Conservation (phyloP, 2,113 vertebrate species). For the Lampris megalopsis region DNA sequence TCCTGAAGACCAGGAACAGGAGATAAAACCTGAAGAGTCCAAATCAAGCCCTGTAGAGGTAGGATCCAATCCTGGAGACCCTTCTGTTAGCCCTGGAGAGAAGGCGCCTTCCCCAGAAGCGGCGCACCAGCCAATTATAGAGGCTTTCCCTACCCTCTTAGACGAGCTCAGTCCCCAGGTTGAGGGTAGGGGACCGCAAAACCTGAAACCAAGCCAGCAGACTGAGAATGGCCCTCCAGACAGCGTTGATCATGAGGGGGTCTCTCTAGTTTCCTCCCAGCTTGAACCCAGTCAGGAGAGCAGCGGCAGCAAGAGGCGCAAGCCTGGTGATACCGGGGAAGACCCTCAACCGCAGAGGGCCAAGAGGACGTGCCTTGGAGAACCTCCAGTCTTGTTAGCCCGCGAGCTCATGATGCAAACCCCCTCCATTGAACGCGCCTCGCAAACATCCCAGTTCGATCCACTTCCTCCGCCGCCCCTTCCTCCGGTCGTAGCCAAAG, state of each 20-base stretch:
- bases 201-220: slow-evolving; percentile 28
- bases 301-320: slow-evolving; percentile 69
- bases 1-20: slow-evolving; percentile 61
- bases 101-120: slow-evolving; percentile 38
- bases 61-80: slow-evolving; percentile 61
- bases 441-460: slow-evolving; percentile 62
- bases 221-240: slow-evolving; percentile 31
- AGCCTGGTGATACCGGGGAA: slow-evolving; percentile 63
- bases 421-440: slow-evolving; percentile 42
- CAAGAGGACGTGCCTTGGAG: slow-evolving; percentile 78
- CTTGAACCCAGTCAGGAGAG: slow-evolving; percentile 71
- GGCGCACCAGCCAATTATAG: slow-evolving; percentile 1
- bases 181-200: slow-evolving; percentile 17
- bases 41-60: slow-evolving; percentile 49
- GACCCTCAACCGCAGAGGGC: slow-evolving; percentile 62
- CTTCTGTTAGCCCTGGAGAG: slow-evolving; percentile 49
- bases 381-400: slow-evolving; percentile 57
- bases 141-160: slow-evolving; percentile 7
- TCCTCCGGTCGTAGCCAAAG: slow-evolving; percentile 46
- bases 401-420: slow-evolving; percentile 46
- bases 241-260: slow-evolving; percentile 69
- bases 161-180: slow-evolving; percentile 26
- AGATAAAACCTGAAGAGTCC: slow-evolving; percentile 48
- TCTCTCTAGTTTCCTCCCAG: slow-evolving; percentile 69
- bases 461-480: slow-evolving; percentile 62